phyloP scores from a whole-genome alignment of 2,888 invertebrate genomes.

The Lamproptera curius region DNA sequence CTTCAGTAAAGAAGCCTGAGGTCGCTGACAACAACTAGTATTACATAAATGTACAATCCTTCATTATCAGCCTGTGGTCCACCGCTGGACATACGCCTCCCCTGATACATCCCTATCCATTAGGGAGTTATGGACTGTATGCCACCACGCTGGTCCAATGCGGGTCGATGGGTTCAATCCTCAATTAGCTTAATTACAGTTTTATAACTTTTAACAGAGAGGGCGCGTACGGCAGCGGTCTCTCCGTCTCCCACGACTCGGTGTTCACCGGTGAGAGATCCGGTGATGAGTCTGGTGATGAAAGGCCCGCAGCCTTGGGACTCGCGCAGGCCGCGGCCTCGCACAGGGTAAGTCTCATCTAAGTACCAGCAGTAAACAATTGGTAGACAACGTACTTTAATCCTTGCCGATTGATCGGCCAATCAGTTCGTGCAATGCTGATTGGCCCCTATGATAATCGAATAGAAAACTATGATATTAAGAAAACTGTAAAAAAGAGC shows the following conservation, averaged over 20 bases:
- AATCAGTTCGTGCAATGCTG: neutral
- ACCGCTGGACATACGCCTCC: no score
- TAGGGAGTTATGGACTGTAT: no score
- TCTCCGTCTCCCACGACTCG: conserved; percentile 94
- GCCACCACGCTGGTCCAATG: no score
- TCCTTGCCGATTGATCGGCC: neutral
- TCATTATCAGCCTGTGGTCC: no score
- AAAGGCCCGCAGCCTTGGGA: conserved; percentile 54
- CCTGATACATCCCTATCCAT: no score
- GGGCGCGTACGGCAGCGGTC: conserved; percentile 75
- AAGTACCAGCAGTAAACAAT: neutral
- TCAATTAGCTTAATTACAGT: no score
- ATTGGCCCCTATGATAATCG: neutral
- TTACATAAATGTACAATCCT: no score
- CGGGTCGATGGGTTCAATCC: no score
- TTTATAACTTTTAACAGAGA: no score
- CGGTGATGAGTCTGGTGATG: conserved; percentile 74
- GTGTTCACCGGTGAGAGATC: conserved; percentile 90
- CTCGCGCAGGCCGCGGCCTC: conserved; percentile 49
- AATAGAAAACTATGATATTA: neutral
- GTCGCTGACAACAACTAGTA: no score
- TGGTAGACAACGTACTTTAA: neutral
- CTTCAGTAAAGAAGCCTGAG: no score
- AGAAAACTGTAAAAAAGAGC: neutral
- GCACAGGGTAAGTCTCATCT: conserved; percentile 54